Conservation (phyloP, 35 echinoderm and acorn worm species). For the Holothuria glaberrima region DNA sequence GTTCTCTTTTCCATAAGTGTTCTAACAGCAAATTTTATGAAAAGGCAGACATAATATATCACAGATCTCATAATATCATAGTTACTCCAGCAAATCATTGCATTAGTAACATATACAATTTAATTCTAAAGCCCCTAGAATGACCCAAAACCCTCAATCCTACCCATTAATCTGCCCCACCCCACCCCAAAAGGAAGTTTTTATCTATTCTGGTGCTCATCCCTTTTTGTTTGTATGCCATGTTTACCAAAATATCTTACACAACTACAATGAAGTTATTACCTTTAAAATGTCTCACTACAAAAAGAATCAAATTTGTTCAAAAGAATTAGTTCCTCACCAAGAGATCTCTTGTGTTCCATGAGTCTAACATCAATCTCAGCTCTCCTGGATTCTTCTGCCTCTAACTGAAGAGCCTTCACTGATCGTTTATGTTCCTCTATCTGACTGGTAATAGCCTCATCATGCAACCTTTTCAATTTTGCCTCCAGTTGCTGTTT, state of each 20-base stretch:
- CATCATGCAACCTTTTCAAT: slow-evolving; percentile 40
- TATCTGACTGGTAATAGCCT: slow-evolving; percentile 50
- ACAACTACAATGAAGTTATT: too few relatives aligned
- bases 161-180: too few relatives aligned
- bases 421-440: slow-evolving; percentile 65
- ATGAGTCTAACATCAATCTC: slow-evolving; percentile 53
- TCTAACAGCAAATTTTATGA: too few relatives aligned
- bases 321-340: slow-evolving; percentile 22
- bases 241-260: too few relatives aligned
- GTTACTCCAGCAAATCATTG: background rate
- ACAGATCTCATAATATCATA: background rate
- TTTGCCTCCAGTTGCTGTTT: slow-evolving; percentile 71
- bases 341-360: slow-evolving; percentile 72
- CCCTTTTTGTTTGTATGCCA: too few relatives aligned
- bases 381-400: slow-evolving; percentile 62
- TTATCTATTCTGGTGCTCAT: too few relatives aligned
- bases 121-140: too few relatives aligned
- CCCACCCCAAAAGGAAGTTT: too few relatives aligned
- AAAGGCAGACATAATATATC: too few relatives aligned
- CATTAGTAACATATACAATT: too few relatives aligned
- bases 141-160: too few relatives aligned
- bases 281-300: background rate
- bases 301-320: background rate
- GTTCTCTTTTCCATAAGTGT: too few relatives aligned
- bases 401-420: slow-evolving; percentile 50